Base-by-base conservation (phyloP, 2,797 vertebrate species). In the Phoxinus dragarum region DNA sequence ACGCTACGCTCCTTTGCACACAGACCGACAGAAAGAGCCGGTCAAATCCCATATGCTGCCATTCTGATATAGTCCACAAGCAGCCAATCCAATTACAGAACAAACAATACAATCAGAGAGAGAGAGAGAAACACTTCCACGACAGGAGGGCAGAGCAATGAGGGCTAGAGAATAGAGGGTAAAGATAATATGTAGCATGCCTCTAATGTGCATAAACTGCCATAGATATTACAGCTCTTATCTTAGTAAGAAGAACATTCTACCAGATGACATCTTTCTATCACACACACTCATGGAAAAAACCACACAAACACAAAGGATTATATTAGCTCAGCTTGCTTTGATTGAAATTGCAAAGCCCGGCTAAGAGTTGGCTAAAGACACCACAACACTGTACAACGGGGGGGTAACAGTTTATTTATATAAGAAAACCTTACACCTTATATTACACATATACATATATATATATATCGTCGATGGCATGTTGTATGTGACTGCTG, bases 61-160 rank as follows among this genome's bases (percentile, higher is more conserved):
- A 1, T 78, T 42, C n/a, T 40, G 38, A 61, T 31, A 5, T 27
- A 4, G n/a, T 23, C 52, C 23, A 27, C 36, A 61, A 61, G 23
- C 27, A 78, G 23, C 23, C 54, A 27, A 78, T 78, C 36, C 76
- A 77, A 77, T 59, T 77, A 77, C 54, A 77, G 12, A 77, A 42
- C 75, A 77, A 61, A 17, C 36, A 42, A 59, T 42, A 42, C 23
- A 49, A 49, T 49, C 12, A 49, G 49, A 52, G 47, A 17, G 44
- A 47, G 44, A 6, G 75, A 40, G 74, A 56, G 23, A 78, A 16
- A 61, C 34, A 17, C 21, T 59, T 59, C 36, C 54, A 59, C 4
- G 2, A 19, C 2, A 61, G 38, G 21, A 40, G 34, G n/a, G 74
- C 11, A 14, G 16, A 76, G 49, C 7, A 56, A 6, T 61, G 59